phyloP scores from a whole-genome alignment of 2,888 invertebrate genomes.

The Augiades crinisus region DNA sequence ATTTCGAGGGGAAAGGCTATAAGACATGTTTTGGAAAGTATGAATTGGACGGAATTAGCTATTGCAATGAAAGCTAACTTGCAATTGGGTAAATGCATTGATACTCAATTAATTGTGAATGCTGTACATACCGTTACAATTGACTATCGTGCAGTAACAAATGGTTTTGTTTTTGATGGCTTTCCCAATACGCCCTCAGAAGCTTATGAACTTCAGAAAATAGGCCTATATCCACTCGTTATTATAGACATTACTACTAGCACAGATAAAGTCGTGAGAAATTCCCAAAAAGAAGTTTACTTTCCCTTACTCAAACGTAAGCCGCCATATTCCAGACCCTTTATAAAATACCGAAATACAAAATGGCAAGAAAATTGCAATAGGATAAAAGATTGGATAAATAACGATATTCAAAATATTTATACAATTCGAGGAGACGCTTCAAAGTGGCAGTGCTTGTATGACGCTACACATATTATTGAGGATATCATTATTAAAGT shows the following conservation, averaged over 20 bases:
- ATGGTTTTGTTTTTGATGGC: slow-evolving; percentile 84
- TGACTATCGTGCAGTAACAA: slow-evolving; percentile 68
- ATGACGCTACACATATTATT: slow-evolving; percentile 57
- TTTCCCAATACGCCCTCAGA: slow-evolving; percentile 79
- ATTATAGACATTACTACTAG: slow-evolving; percentile 75
- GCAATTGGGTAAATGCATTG: slow-evolving; percentile 62
- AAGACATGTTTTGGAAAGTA: slow-evolving; percentile 67
- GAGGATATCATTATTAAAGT: slow-evolving; percentile 61
- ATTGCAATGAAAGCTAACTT: slow-evolving; percentile 57
- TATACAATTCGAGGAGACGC: slow-evolving; percentile 66
- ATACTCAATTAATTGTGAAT: slow-evolving; percentile 66
- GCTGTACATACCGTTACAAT: slow-evolving; percentile 76
- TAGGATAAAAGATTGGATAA: slow-evolving; percentile 72
- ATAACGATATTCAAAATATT: slow-evolving; percentile 78
- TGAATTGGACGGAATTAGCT: slow-evolving; percentile 77
- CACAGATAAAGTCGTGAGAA: slow-evolving; percentile 54
- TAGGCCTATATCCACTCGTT: slow-evolving; percentile 80
- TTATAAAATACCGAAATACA: slow-evolving; percentile 63
- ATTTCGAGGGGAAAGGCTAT: slow-evolving; percentile 79
- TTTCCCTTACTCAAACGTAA: slow-evolving; percentile 49
- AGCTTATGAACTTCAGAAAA: slow-evolving; percentile 65
- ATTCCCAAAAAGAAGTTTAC: slow-evolving; percentile 60
- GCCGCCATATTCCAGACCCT: slow-evolving; percentile 56
- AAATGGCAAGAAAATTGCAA: slow-evolving; percentile 59
- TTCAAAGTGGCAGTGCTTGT: slow-evolving; percentile 80